phyloP scores from a whole-genome alignment of 1,140 invertebrate genomes.

The Chrysoperla carnea region DNA sequence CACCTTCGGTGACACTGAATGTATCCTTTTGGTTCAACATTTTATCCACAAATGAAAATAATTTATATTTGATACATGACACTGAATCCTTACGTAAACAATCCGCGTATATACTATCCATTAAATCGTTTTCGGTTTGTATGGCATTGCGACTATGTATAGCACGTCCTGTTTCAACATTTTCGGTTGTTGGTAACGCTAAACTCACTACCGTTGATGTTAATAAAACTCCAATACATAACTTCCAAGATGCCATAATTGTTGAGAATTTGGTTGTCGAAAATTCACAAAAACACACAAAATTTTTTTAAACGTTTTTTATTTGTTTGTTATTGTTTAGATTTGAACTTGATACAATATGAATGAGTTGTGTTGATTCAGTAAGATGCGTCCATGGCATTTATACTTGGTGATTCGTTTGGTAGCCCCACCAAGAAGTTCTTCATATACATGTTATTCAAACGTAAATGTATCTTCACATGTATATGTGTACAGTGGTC shows the following conservation, averaged over 20 bases:
- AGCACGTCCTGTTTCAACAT: slow-evolving; percentile 18
- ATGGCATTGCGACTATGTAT: slow-evolving; percentile 32
- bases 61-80: slow-evolving; percentile 65
- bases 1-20: slow-evolving; percentile 58
- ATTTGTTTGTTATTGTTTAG: slow-evolving; percentile 2
- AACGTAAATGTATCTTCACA: background rate
- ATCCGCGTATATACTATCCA: slow-evolving; percentile 55
- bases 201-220: slow-evolving; percentile 20
- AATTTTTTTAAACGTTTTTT: too few species aligned
- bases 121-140: slow-evolving; percentile 51
- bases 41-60: slow-evolving; percentile 68
- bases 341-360: too few species aligned
- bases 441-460: too few species aligned
- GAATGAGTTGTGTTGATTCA: background rate
- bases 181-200: slow-evolving; percentile 49
- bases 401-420: background rate
- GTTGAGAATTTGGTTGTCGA: background rate
- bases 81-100: slow-evolving; percentile 63
- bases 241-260: slow-evolving; percentile 10
- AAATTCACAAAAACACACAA: background rate
- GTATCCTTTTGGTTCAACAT: slow-evolving; percentile 57
- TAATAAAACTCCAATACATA: slow-evolving; percentile 30
- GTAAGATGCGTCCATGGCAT: background rate
- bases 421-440: background rate
- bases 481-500: slow-evolving; percentile 6